Base-by-base conservation (phyloP, 2,888 invertebrate species). In the Lasioglossum pauxillum region DNA sequence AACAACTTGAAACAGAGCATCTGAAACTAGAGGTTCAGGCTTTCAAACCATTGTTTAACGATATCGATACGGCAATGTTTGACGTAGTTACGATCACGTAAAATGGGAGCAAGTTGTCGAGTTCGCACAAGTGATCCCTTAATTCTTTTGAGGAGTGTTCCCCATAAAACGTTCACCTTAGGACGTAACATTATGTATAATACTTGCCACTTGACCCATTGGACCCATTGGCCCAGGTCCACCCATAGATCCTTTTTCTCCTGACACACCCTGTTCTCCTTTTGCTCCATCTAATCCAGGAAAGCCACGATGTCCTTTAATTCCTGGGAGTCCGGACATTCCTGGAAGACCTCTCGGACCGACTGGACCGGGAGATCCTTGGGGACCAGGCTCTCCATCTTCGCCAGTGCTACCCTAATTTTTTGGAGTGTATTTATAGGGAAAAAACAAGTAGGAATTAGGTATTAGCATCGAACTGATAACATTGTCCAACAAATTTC, bases 261-360 rank as follows among this genome's bases (percentile, higher is more conserved):
- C 98, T 5, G 96, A 81, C 2, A 96, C 93, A 0, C 98, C 98
- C 94, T 97, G 97, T 90, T 98, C 98, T 7, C 98, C 98, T 95
- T 98, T 98, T 5, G 96, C 95, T 0, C 98, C 98, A 93, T 98
- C 98, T 82, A 97, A 95, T 35, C 98, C 98, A 27, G 96, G 97
- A 91, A 97, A 98, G 2, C 98, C 98, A 76, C 98, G 96, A 94
- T 98, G 98, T 0, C 98, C 98, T 95, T 98, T 98, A 0, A 97
- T 94, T 4, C 98, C 98, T 4, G 98, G 98, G 8, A 98, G 95
- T 0, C 98, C 98, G 0, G 98, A 98, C 95, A 97, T 96, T 64
- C 98, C 97, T 5, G 97, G 96, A 14, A 97, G 94, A 0, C 98
- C 98, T 90, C 98, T 96, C 0, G 97, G 96, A 0, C 98, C 98